Evolutionary conservation across 2,888 invertebrate species (phyloP).

Genomic region (Syritta pipiens): DNA sequence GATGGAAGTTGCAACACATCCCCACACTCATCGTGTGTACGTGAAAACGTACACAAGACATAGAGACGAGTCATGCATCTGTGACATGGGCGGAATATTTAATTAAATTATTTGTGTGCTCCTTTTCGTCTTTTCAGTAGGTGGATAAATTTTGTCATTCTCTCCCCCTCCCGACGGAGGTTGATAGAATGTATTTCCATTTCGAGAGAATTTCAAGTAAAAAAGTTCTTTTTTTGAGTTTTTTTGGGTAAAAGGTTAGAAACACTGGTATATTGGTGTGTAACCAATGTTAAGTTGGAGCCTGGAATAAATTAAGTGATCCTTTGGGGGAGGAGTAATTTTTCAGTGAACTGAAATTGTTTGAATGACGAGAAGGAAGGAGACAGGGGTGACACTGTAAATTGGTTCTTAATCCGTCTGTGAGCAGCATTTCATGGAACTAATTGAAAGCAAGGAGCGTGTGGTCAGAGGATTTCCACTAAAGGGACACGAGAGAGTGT

Average conservation of each 20-base stretch:
- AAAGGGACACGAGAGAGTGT: too few relatives aligned
- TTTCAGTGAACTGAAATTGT: too few relatives aligned
- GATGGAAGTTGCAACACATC: constrained; percentile 34
- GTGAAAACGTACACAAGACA: constrained; percentile 28
- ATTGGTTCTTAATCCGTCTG: too few relatives aligned
- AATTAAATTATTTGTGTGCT: constrained; percentile 63
- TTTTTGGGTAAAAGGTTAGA: neutral
- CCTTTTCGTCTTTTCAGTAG: too few relatives aligned
- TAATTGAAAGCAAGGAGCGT: too few relatives aligned
- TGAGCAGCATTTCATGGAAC: too few relatives aligned
- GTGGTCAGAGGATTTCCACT: too few relatives aligned
- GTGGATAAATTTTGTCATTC: too few relatives aligned
- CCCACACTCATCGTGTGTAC: constrained; percentile 5
- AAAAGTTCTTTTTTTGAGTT: constrained; percentile 15
- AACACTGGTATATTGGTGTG: constrained; percentile 9
- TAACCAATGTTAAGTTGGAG: constrained; percentile 38
- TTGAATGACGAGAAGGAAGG: too few relatives aligned
- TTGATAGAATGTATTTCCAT: constrained; percentile 11
- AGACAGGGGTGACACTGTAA: too few relatives aligned
- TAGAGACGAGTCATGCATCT: constrained; percentile 55
- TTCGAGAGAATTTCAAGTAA: constrained; percentile 10
- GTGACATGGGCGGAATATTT: constrained; percentile 64
- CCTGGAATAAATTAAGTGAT: constrained; percentile 31
- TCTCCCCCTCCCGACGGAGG: neutral
- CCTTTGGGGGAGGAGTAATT: neutral